These are phyloP conservation scores for Oncorhynchus gorbuscha DNA, from an alignment of 2,113 vertebrate genomes.

Conservation along the genomic window DNA sequence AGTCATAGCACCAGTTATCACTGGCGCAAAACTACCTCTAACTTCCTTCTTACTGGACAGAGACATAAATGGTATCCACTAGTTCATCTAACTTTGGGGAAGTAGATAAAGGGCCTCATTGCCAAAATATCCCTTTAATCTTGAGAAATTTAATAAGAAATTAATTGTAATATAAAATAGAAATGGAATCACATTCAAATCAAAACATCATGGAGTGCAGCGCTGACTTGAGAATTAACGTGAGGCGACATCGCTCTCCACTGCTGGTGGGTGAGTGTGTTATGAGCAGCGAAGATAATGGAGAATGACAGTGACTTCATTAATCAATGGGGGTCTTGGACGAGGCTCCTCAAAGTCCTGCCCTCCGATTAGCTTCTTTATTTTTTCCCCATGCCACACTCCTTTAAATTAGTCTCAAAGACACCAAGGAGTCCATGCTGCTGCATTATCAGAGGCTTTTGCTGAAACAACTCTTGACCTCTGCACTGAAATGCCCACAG, in stretches of 20 bases:
- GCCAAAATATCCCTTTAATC: no score
- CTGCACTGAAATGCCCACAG: background rate
- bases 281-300: conserved; percentile 47
- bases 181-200: background rate
- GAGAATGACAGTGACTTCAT: conserved; percentile 45
- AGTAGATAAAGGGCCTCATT: no score
- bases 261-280: conserved; percentile 25
- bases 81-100: no score
- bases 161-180: background rate
- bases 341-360: conserved; percentile 37
- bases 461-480: background rate
- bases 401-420: conserved; percentile 43
- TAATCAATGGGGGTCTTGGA: conserved; percentile 47
- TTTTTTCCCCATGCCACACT: conserved; percentile 12
- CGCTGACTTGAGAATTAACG: background rate
- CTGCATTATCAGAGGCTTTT: conserved; percentile 18
- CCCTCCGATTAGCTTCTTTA: conserved; percentile 11
- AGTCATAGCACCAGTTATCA: no score
- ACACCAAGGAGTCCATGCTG: conserved; percentile 6
- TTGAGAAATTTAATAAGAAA: background rate
- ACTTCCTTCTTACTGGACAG: no score
- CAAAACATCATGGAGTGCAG: background rate
- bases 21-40: no score
- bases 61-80: no score
- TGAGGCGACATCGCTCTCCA: conserved; percentile 12